Conservation (phyloP, 1,140 invertebrate species). For the Coelopa frigida region DNA sequence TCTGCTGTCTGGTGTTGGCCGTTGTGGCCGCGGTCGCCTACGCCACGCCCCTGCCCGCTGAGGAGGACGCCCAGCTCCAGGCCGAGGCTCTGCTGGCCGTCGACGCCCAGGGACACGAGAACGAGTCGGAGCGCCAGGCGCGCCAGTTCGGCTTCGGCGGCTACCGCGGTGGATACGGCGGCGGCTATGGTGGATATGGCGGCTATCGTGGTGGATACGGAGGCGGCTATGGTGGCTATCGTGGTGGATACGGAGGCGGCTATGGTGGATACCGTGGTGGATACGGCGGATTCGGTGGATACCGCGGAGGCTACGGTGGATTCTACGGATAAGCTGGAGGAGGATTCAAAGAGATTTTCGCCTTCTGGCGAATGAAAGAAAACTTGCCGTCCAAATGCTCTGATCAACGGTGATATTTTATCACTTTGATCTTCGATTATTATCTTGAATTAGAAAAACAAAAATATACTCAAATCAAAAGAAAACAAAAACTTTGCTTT, state of each 20-base stretch:
- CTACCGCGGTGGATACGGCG: background rate
- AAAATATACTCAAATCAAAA: too few relatives aligned
- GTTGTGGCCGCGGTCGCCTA: background rate
- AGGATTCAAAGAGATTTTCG: too few relatives aligned
- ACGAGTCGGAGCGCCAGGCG: slow-evolving; percentile 9
- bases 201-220: slow-evolving; percentile 8
- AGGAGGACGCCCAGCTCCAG: background rate
- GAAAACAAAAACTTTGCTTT: too few relatives aligned
- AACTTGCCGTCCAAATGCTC: too few relatives aligned
- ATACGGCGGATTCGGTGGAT: background rate
- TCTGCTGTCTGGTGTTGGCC: slow-evolving; percentile 1
- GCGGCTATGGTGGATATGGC: slow-evolving; percentile 4
- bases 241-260: slow-evolving; percentile 2
- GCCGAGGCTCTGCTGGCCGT: slow-evolving; percentile 7
- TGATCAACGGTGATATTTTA: too few relatives aligned
- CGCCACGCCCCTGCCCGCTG: background rate
- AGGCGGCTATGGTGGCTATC: slow-evolving; percentile 4
- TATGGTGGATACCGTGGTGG: slow-evolving; percentile 10
- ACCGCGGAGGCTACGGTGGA: background rate
- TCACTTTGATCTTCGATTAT: too few relatives aligned
- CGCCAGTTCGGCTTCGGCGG: slow-evolving; percentile 8
- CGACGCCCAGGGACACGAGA: slow-evolving; percentile 15
- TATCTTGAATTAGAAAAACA: too few relatives aligned
- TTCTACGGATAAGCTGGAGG: slow-evolving; percentile 9
- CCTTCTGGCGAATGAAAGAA: too few relatives aligned